phyloP scores from a whole-genome alignment of 2,888 invertebrate species.

The Melanostoma mellinum region DNA sequence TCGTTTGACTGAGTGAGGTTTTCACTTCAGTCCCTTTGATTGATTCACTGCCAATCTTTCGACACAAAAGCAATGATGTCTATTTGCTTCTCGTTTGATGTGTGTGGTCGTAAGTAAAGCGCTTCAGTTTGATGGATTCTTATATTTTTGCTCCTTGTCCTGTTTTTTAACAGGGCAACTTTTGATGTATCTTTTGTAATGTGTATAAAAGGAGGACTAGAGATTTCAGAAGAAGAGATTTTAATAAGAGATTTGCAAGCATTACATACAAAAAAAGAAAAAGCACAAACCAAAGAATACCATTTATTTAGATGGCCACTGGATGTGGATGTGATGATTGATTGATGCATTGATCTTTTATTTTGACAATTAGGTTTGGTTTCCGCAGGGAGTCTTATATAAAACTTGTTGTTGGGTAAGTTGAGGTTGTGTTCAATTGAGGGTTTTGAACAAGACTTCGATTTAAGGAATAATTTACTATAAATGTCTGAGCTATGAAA shows the following conservation, averaged over 20 bases:
- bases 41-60: conserved; percentile 57
- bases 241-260: conserved; percentile 23
- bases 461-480: no score
- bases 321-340: conserved; percentile 41
- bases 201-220: not conserved
- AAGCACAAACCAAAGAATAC: not conserved
- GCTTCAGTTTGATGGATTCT: conserved; percentile 24
- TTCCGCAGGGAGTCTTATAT: not conserved
- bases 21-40: conserved; percentile 59
- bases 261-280: not conserved
- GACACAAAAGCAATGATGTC: conserved; percentile 38
- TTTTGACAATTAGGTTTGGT: conserved; percentile 20
- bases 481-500: no score
- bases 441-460: no score
- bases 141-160: not conserved
- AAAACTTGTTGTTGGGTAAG: no score
- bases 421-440: no score
- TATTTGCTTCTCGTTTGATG: conserved; percentile 16
- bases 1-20: conserved; percentile 57
- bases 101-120: conserved; percentile 24
- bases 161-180: not conserved
- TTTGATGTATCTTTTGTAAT: not conserved
- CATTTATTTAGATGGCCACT: conserved; percentile 32
- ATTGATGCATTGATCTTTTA: conserved; percentile 51
- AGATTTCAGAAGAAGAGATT: not conserved